Evolutionary conservation across 2,888 invertebrate genomes (phyloP).

Genomic region (Rhyacophila evoluta): DNA sequence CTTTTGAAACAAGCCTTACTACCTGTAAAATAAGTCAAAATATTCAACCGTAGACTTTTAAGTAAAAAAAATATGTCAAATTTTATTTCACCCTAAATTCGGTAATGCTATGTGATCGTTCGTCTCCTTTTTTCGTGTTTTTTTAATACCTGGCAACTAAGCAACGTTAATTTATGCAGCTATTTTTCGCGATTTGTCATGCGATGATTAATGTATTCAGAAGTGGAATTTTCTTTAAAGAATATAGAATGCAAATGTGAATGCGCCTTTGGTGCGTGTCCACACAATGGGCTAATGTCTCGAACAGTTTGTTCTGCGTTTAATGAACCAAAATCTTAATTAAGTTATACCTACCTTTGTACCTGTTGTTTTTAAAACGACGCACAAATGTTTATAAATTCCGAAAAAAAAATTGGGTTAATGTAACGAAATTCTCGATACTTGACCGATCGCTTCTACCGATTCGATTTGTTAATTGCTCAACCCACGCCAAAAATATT

Average conservation of each 20-base stretch:
- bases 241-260: neutral
- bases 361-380: conserved; percentile 1
- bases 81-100: too few relatives aligned
- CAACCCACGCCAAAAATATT: too few relatives aligned
- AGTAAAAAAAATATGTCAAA: too few relatives aligned
- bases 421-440: neutral
- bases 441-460: too few relatives aligned
- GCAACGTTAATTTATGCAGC: neutral
- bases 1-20: too few relatives aligned
- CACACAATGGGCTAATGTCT: conserved; percentile 16
- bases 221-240: neutral
- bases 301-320: neutral
- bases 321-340: conserved; percentile 36
- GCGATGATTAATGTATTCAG: neutral
- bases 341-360: conserved; percentile 18
- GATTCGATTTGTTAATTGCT: too few relatives aligned
- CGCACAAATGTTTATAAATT: neutral
- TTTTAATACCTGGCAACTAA: too few relatives aligned
- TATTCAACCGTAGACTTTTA: too few relatives aligned
- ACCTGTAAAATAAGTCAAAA: too few relatives aligned
- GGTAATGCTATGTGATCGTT: too few relatives aligned
- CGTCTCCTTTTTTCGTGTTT: too few relatives aligned
- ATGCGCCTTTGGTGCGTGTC: conserved; percentile 4
- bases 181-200: conserved; percentile 8
- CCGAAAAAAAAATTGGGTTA: neutral